Conservation (phyloP, 2,797 vertebrate species). For the Alexandromys oeconomus region DNA sequence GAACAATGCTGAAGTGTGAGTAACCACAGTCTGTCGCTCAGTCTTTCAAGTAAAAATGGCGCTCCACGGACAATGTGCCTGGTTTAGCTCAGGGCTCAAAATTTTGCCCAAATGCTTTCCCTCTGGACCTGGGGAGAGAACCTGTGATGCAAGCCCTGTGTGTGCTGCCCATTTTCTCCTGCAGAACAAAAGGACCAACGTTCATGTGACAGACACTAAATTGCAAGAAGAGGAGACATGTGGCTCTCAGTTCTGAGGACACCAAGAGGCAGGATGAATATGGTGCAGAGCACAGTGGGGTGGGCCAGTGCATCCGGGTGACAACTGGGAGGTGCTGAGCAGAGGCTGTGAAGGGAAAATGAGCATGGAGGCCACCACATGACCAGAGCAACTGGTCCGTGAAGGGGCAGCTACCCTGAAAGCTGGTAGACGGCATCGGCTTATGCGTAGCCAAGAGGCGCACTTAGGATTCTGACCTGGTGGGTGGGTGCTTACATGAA, state of each 20-base stretch:
- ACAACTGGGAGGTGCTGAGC: background rate
- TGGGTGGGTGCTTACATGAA: background rate
- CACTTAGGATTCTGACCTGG: background rate
- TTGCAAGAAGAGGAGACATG: background rate
- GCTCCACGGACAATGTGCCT: background rate
- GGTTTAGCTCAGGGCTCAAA: background rate
- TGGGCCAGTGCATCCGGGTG: background rate
- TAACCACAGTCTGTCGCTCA: background rate
- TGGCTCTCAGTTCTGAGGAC: background rate
- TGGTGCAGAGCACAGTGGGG: background rate
- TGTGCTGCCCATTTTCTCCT: background rate
- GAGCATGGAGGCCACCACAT: accelerated
- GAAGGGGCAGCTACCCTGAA: too few relatives aligned
- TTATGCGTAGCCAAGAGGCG: background rate
- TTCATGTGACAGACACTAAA: background rate
- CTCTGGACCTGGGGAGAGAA: background rate
- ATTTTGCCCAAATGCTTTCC: background rate
- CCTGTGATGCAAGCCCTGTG: background rate
- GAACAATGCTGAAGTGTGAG: background rate
- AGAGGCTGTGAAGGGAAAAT: background rate
- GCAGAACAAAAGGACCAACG: background rate
- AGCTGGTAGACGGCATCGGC: background rate
- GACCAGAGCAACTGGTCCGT: too few relatives aligned
- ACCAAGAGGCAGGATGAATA: background rate
- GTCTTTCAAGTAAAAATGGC: background rate